Conservation (phyloP, 2,113 vertebrate genomes). For the Tauraco erythrolophus region DNA sequence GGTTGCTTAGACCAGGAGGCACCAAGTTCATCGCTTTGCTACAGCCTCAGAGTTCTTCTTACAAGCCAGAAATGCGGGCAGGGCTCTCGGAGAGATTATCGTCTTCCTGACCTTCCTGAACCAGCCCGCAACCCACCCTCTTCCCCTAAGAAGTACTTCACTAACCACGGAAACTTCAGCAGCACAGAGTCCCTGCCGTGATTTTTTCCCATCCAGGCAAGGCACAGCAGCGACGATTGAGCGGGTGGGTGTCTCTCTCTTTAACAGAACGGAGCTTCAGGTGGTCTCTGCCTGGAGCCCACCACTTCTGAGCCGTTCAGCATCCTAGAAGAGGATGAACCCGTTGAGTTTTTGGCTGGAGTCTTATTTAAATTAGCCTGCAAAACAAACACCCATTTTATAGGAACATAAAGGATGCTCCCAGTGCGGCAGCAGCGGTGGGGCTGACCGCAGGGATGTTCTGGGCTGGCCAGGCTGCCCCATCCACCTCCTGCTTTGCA, state of each 20-base stretch:
- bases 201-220: not conserved
- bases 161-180: not conserved
- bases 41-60: not conserved
- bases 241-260: not conserved
- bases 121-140: not conserved
- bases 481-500: too few relatives aligned
- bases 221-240: accelerated
- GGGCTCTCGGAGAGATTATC: not conserved
- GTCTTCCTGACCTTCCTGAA: not conserved
- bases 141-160: not conserved
- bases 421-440: not conserved
- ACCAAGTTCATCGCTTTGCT: not conserved
- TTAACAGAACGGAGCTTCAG: not conserved
- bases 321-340: not conserved
- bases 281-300: not conserved
- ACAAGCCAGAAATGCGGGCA: not conserved
- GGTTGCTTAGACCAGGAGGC: not conserved
- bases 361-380: not conserved
- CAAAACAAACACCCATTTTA: not conserved
- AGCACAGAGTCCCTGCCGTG: accelerated
- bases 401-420: not conserved
- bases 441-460: too few relatives aligned
- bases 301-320: not conserved
- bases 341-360: not conserved
- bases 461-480: too few relatives aligned